These are phyloP conservation scores for Panagrolaimus sp. DNA, from an alignment of 1,140 invertebrate species.

Conservation along the genomic window DNA sequence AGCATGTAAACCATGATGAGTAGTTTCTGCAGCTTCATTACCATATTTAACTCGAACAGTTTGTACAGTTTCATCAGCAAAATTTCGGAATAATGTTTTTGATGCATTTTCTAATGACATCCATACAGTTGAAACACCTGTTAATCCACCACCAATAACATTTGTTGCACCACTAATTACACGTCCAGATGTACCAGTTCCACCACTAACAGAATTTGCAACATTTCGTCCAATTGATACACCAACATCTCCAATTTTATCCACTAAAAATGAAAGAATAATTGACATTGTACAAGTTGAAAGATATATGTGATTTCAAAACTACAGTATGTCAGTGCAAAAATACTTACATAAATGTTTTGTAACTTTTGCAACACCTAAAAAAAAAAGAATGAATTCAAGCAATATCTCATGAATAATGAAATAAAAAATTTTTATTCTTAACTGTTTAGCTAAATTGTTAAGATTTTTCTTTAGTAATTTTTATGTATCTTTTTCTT, in stretches of 20 bases:
- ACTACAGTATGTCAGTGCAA: too few species aligned
- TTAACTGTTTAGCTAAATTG: too few species aligned
- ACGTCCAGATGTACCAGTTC: constrained; percentile 28
- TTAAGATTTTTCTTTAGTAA: too few species aligned
- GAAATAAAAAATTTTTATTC: too few species aligned
- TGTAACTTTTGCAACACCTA: constrained; percentile 39
- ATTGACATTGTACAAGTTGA: too few species aligned
- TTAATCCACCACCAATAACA: neutral
- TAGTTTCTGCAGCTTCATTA: constrained; percentile 34
- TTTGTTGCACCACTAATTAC: too few species aligned
- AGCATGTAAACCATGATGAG: constrained; percentile 33
- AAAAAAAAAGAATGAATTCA: too few species aligned
- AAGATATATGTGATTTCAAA: too few species aligned
- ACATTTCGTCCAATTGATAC: constrained; percentile 9
- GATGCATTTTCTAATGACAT: constrained; percentile 39
- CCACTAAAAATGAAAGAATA: too few species aligned
- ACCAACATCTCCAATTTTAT: constrained; percentile 42
- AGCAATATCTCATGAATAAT: too few species aligned
- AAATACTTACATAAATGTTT: constrained; percentile 31
- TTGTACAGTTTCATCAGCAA: constrained; percentile 42
- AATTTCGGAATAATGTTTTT: constrained; percentile 28
- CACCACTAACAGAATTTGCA: constrained; percentile 33
- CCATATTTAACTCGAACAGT: constrained; percentile 36
- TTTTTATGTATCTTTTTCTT: too few species aligned
- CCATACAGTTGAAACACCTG: constrained; percentile 26